Evolutionary conservation across 37 sponge, comb jelly and placozoan genomes (phyloP).

Genomic region (Eunapius fragilis): DNA sequence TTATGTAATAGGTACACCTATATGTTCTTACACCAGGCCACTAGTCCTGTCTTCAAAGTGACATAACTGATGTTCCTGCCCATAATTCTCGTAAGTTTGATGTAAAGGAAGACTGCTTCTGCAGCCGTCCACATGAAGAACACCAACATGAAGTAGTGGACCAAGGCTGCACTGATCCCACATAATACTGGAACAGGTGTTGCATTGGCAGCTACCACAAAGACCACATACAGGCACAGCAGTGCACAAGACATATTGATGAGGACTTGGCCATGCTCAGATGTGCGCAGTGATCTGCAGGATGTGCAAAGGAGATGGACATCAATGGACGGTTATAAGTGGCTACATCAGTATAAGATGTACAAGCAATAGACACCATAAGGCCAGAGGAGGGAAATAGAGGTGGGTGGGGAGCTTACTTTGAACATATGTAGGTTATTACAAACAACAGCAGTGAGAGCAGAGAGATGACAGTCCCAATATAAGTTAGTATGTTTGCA

Average conservation of each 20-base stretch:
- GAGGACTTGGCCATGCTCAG: constrained; percentile 1
- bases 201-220: constrained; percentile 18
- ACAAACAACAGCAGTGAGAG: constrained; percentile 13
- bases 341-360: too few relatives aligned
- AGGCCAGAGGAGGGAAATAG: too few relatives aligned
- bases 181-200: constrained; percentile 23
- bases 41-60: constrained; percentile 3
- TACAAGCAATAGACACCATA: too few relatives aligned
- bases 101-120: constrained; percentile 31
- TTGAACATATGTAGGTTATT: constrained; percentile 12
- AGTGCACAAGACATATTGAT: constrained; percentile 49
- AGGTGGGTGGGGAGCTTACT: too few relatives aligned
- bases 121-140: constrained; percentile 32
- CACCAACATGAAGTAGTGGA: constrained; percentile 54
- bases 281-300: constrained; percentile 9
- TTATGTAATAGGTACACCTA: background rate
- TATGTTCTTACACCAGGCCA: constrained; percentile 28
- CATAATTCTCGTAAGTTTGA: constrained; percentile 20
- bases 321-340: too few relatives aligned
- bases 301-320: background rate
- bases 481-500: constrained; percentile 3
- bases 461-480: constrained; percentile 4
- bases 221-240: constrained; percentile 45
- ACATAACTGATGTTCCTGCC: background rate
- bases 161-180: constrained; percentile 32